Percentiles rank a stretch among this genome's conserved stretches.
Conservation (phyloP, 2,113 vertebrate species). For the Pygoscelis antarcticus region DNA sequence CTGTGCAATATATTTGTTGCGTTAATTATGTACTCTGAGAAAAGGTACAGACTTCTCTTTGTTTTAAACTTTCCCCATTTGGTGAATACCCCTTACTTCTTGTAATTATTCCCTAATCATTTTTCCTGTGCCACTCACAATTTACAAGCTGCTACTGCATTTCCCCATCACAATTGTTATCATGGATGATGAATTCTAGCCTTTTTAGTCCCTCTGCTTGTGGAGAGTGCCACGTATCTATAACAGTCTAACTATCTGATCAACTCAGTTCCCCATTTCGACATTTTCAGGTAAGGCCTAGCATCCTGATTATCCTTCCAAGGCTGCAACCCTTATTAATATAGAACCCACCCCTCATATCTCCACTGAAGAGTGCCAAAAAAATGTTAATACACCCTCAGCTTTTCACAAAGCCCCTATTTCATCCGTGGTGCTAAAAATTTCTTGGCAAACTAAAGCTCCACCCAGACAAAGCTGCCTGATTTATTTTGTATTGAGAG, state of each 20-base stretch:
- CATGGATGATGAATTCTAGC: neutral
- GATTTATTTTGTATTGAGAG: neutral
- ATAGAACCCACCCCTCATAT: accelerated
- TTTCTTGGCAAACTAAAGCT: neutral
- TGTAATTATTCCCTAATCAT: neutral
- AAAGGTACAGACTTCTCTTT: neutral
- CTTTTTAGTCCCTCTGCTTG: neutral
- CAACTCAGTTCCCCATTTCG: neutral
- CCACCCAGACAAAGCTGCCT: neutral
- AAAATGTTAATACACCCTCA: neutral
- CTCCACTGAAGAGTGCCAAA: neutral
- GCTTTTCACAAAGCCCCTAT: neutral
- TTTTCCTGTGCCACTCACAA: neutral
- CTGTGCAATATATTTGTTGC: neutral
- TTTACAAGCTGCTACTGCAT: neutral
- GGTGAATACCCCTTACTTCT: neutral
- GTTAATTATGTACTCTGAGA: neutral
- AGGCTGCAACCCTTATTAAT: neutral
- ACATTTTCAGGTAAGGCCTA: neutral
- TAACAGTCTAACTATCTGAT: neutral
- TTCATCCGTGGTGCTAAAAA: neutral
- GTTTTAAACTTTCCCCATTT: neutral
- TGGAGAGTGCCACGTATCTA: neutral
- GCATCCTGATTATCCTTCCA: neutral
- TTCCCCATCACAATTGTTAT: neutral